Percentiles rank a stretch among this genome's conserved stretches.
These are phyloP conservation scores for Macrotrachela quadricornifera DNA, from an alignment of 1,140 invertebrate species.

Conservation along the genomic window DNA sequence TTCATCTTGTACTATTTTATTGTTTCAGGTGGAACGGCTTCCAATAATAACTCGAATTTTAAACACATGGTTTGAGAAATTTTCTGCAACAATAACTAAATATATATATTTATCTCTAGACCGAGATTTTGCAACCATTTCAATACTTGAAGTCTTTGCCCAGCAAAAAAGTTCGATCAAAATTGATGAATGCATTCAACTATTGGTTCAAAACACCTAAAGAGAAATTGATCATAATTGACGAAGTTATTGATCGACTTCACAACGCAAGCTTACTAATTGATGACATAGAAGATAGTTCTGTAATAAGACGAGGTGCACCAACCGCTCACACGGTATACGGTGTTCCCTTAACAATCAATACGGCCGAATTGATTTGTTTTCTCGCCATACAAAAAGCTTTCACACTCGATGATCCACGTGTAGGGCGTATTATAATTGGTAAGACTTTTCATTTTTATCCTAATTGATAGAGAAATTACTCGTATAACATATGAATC, in stretches of 20 bases:
- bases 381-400: slow-evolving; percentile 70
- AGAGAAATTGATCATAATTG: slow-evolving; percentile 56
- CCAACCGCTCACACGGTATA: slow-evolving; percentile 82
- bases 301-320: slow-evolving; percentile 62
- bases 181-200: slow-evolving; percentile 73
- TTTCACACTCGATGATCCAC: slow-evolving; percentile 52
- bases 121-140: slow-evolving; percentile 64
- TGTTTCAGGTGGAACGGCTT: too few species aligned
- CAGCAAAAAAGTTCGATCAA: slow-evolving; percentile 56
- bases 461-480: too few species aligned
- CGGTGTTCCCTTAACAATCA: slow-evolving; percentile 76
- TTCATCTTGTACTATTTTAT: too few species aligned
- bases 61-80: too few species aligned
- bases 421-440: slow-evolving; percentile 40
- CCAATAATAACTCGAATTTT: too few species aligned
- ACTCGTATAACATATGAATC: too few species aligned
- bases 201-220: slow-evolving; percentile 70
- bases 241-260: slow-evolving; percentile 75
- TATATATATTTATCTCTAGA: too few species aligned
- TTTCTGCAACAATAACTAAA: too few species aligned
- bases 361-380: slow-evolving; percentile 82
- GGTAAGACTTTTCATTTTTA: slow-evolving; percentile 35
- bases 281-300: slow-evolving; percentile 92
- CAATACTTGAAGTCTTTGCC: slow-evolving; percentile 67
- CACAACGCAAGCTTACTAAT: slow-evolving; percentile 84